Evolutionary conservation across 2,113 vertebrate species (phyloP), one percentile per base, ranked within the genome.

Genomic region (Xenus cinereus): DNA sequence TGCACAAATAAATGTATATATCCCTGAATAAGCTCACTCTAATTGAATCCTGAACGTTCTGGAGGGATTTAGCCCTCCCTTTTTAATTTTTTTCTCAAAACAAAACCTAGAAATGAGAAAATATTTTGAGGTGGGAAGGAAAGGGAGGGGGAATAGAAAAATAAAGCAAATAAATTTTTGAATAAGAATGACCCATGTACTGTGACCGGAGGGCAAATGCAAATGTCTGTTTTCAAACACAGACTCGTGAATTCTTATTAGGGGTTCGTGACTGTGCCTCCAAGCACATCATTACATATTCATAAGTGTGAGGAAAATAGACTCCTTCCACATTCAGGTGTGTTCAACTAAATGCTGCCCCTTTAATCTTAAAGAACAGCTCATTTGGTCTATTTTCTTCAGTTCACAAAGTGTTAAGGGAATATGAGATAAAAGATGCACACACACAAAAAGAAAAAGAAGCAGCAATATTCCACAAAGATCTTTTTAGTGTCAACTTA

Each of bases 401-500:
- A 96, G 98, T 95, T 94, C 97, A 97, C 93, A 98, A 98, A 98
- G 98, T 84, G 98, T 98, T 98, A 98, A 98, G 98, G 98, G 98
- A 97, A 84, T 87, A 80, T 95, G 95, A 97, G 98, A 98, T 98
- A 97, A 98, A 98, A 98, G 97, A 97, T 89, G 96, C 94, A 11
- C 15, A 74, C 95, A 80, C 96, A 94, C 89, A 95, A 90, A 97
- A 97, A 93, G 92, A 94, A 97, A 96, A 94, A 89, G 93, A 94
- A 94, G 66, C 96, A 79, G 91, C 95, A 87, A 84, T 95, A 92
- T 97, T 98, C 98, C 97, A 97, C 98, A 96, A 98, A 98, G 98
- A 98, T 98, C 98, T 98, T 98, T 98, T 98, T 98, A 98, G 98
- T 98, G 98, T 98, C 98, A 98, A 98, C 97, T 98, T 98, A 98